These are phyloP conservation scores for Corapipo altera DNA, from an alignment of 2,113 vertebrate genomes.

Conservation along the genomic window DNA sequence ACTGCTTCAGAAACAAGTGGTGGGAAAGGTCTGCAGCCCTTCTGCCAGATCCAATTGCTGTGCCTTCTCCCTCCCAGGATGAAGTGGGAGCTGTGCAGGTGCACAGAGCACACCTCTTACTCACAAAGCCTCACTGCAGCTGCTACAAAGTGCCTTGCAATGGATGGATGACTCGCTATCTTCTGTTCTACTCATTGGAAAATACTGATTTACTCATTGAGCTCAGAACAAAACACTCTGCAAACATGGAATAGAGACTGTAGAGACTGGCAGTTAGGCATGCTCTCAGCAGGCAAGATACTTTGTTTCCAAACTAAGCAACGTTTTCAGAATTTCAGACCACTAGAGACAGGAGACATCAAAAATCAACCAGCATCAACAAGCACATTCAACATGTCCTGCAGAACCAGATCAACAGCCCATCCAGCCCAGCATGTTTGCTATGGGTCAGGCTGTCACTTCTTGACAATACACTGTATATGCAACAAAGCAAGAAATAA, in stretches of 20 bases:
- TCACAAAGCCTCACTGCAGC: background rate
- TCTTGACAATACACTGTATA: background rate
- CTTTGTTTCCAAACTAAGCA: background rate
- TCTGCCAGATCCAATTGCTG: background rate
- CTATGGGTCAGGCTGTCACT: background rate
- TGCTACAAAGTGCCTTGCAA: background rate
- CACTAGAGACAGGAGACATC: background rate
- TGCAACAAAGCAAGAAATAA: background rate
- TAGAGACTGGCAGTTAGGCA: background rate
- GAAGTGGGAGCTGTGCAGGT: background rate
- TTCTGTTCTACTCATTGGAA: too few relatives aligned
- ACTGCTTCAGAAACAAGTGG: background rate
- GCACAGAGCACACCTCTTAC: background rate
- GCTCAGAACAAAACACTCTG: too few relatives aligned
- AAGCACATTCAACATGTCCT: background rate
- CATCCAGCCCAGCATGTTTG: background rate
- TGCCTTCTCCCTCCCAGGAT: accelerated
- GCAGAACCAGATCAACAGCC: background rate
- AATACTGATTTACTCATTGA: too few relatives aligned
- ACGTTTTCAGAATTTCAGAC: background rate
- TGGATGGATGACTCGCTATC: too few relatives aligned
- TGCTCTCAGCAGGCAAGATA: background rate
- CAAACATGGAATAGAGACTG: background rate
- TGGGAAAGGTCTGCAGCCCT: background rate
- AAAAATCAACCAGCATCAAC: background rate